Percentiles rank a stretch among this genome's conserved stretches.
Conservation (phyloP, 2,113 vertebrate genomes). For the Malurus alboscapulatus region DNA sequence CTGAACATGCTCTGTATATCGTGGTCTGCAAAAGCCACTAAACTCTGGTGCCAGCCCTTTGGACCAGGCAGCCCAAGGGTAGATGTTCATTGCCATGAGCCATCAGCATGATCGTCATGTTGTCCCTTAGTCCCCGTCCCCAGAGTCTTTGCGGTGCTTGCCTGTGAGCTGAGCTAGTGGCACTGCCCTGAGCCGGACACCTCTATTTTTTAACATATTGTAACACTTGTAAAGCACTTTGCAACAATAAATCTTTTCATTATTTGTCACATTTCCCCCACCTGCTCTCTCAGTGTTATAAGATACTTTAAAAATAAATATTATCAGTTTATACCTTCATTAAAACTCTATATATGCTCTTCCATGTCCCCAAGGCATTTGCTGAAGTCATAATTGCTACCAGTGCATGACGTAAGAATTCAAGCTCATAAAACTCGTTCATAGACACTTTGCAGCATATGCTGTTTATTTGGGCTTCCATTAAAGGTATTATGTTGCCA, state of each 20-base stretch:
- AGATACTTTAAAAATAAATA: constrained; percentile 15
- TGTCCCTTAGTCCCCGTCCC: not conserved
- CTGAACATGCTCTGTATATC: accelerated
- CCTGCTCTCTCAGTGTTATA: constrained; percentile 11
- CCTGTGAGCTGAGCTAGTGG: accelerated
- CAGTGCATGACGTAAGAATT: constrained; percentile 56
- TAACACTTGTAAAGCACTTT: constrained; percentile 31
- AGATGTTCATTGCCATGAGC: not conserved
- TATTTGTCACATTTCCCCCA: not conserved
- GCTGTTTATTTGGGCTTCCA: constrained; percentile 62
- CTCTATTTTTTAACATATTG: not conserved
- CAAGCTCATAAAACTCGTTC: constrained; percentile 60
- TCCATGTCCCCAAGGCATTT: constrained; percentile 41
- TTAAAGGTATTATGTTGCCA: constrained; percentile 71
- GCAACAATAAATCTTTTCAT: constrained; percentile 10
- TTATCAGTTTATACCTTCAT: constrained; percentile 4
- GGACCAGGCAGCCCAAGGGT: not conserved
- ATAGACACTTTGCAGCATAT: constrained; percentile 66
- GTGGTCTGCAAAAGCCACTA: not conserved
- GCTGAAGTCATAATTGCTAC: constrained; percentile 51
- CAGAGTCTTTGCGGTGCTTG: not conserved
- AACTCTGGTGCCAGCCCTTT: not conserved
- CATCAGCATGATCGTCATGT: accelerated
- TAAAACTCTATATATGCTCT: constrained; percentile 8
- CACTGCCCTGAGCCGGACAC: accelerated